Conservation (phyloP, 2,113 vertebrate species). For the Rafetus swinhoei region DNA sequence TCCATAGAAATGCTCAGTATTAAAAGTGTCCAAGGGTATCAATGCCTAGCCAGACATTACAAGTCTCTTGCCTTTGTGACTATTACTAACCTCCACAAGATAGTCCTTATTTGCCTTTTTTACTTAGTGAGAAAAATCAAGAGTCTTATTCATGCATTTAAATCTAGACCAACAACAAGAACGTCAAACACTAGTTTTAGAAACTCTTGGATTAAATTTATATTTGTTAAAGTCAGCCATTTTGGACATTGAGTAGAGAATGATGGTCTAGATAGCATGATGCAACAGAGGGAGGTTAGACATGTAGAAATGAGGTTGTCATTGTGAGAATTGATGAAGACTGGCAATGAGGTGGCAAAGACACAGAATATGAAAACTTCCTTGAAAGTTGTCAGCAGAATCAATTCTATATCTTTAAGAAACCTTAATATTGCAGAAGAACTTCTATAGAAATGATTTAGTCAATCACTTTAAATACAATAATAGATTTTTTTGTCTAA, state of each 20-base stretch:
- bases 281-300: neutral
- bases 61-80: fast-evolving
- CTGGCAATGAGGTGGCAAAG: neutral
- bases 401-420: neutral
- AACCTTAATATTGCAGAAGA: neutral
- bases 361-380: neutral
- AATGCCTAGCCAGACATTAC: neutral
- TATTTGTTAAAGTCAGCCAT: fast-evolving
- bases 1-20: neutral
- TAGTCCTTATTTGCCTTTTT: neutral
- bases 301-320: neutral
- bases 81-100: no score
- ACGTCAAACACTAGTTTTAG: neutral
- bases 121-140: neutral
- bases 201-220: neutral
- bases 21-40: neutral
- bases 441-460: neutral
- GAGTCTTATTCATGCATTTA: fast-evolving
- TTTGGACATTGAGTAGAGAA: neutral
- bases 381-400: neutral
- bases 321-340: no score
- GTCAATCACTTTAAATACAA: constrained; percentile 18
- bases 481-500: constrained; percentile 13
- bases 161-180: neutral
- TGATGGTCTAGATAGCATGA: neutral